A percentile compares a stretch with the other conserved stretches of the same genome.
phyloP scores from a whole-genome alignment of 2,113 vertebrate species.

The Myrmophylax atrothorax region DNA sequence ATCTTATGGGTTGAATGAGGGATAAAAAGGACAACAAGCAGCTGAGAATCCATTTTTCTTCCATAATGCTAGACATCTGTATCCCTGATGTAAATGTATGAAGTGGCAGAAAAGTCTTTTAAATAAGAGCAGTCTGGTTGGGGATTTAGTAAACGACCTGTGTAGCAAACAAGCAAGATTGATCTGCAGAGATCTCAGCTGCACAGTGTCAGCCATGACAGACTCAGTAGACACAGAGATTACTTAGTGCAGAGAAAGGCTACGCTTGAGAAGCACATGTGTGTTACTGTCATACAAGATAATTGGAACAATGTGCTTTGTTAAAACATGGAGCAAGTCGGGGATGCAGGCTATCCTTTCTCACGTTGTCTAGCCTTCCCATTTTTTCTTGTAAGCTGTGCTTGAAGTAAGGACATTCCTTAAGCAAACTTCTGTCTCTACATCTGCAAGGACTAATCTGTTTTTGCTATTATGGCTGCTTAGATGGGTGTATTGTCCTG shows the following conservation, averaged over 20 bases:
- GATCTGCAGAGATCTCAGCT: background rate
- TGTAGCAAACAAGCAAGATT: background rate
- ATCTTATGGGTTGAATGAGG: no score
- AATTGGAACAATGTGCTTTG: background rate
- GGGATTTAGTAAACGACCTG: background rate
- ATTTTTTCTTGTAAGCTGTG: background rate
- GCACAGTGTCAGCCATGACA: background rate
- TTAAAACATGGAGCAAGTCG: background rate
- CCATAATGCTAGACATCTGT: background rate
- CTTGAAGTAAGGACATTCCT: background rate
- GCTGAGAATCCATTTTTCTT: background rate
- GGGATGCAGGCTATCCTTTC: no score
- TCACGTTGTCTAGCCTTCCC: background rate
- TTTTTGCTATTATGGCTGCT: background rate
- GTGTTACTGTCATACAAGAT: background rate
- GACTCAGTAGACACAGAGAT: background rate
- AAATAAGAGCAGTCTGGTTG: background rate
- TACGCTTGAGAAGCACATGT: background rate
- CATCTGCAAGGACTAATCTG: background rate
- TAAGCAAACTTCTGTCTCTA: background rate
- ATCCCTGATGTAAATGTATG: background rate
- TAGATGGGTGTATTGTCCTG: background rate
- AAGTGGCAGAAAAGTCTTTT: background rate
- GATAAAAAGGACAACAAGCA: background rate
- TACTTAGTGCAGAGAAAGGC: background rate